Percentiles rank a stretch among this genome's conserved stretches.
These are phyloP conservation scores for Oryzaephilus surinamensis DNA, from an alignment of 1,140 invertebrate genomes.

Conservation along the genomic window DNA sequence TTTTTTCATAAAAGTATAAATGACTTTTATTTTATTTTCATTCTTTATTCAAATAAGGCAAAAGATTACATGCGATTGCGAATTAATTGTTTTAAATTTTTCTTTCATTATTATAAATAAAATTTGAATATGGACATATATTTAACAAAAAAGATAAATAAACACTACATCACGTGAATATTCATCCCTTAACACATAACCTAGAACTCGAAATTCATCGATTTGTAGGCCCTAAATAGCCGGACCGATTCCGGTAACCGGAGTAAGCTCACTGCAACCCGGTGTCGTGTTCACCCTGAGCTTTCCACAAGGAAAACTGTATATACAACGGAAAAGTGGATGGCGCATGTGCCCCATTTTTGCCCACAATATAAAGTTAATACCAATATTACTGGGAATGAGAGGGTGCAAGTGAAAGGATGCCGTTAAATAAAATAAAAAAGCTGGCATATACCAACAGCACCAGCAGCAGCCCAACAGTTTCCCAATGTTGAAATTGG, in stretches of 20 bases:
- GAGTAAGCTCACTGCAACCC: slow-evolving; percentile 28
- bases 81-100: too few species aligned
- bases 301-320: slow-evolving; percentile 14
- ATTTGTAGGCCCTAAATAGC: slow-evolving; percentile 11
- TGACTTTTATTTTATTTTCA: too few species aligned
- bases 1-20: too few species aligned
- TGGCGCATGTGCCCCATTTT: slow-evolving; percentile 8
- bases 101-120: too few species aligned
- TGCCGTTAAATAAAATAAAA: not conserved
- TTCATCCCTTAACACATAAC: slow-evolving; percentile 13
- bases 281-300: slow-evolving; percentile 23
- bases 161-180: slow-evolving; percentile 12
- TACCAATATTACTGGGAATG: slow-evolving; percentile 4
- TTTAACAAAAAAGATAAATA: too few species aligned
- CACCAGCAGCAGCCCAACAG: too few species aligned
- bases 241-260: slow-evolving; percentile 23
- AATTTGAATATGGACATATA: too few species aligned
- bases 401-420: slow-evolving; percentile 1
- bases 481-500: slow-evolving; percentile 5
- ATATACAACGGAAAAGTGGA: slow-evolving; percentile 8
- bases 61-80: too few species aligned
- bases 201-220: slow-evolving; percentile 13
- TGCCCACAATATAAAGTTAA: slow-evolving; percentile 7
- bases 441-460: too few species aligned
- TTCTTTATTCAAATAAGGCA: too few species aligned